A percentile compares a stretch with the other conserved stretches of the same genome.
Evolutionary conservation across 2,797 vertebrate genomes (phyloP).

Genomic region (Steatocranus sp.): DNA sequence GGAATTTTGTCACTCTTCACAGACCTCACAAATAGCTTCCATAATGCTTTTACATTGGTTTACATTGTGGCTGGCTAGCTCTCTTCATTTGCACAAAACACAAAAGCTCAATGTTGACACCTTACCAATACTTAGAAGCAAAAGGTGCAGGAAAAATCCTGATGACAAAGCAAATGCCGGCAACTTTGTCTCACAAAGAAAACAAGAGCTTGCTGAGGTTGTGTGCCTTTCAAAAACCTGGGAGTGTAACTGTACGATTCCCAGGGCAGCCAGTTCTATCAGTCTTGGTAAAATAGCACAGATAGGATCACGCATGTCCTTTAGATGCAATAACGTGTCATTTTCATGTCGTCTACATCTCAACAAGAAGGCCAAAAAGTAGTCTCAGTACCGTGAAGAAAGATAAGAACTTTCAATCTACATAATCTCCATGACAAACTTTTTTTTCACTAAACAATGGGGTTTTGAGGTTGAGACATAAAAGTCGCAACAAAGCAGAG

Average conservation of each 20-base stretch:
- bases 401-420: neutral
- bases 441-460: neutral
- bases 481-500: slow-evolving; percentile 21
- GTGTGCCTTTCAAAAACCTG: neutral
- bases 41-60: slow-evolving; percentile 31
- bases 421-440: neutral
- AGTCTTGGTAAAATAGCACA: neutral
- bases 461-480: slow-evolving; percentile 2
- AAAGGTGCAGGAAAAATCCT: neutral
- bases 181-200: neutral
- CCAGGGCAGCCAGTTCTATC: neutral
- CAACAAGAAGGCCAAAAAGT: neutral
- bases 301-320: neutral
- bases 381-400: neutral
- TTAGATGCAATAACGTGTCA: neutral
- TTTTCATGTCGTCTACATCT: neutral
- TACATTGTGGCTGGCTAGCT: slow-evolving; percentile 9
- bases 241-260: neutral
- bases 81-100: slow-evolving; percentile 23
- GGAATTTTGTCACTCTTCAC: slow-evolving; percentile 21
- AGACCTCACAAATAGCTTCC: slow-evolving; percentile 23
- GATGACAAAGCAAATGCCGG: neutral
- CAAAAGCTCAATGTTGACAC: slow-evolving; percentile 12
- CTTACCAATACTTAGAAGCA: neutral
- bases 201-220: neutral